Evolutionary conservation across 2,888 invertebrate species (phyloP), one percentile per base, ranked within the genome.

Genomic region (Pammene aurita): DNA sequence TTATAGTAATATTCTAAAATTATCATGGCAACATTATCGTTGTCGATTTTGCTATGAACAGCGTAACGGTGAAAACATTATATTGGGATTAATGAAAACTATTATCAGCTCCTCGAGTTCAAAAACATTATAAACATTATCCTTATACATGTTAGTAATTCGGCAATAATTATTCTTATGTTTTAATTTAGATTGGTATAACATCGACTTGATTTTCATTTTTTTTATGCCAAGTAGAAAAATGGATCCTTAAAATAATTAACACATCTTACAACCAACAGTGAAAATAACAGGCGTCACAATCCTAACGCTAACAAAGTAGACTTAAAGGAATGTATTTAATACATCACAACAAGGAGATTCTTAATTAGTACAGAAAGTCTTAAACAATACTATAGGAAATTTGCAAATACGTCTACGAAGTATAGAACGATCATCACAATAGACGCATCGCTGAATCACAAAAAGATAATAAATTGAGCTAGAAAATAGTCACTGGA

Each of bases 261-360:
- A 62, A 62, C 41, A 26, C 38, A 18, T 41, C 56, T 63, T 41
- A 52, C 48, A 63, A 7, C 44, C 56, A 68, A 68, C 63, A 58
- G 52, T 50, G 10, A 16, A 67, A 50, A 42, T 62, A 69, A 54
- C 44, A 69, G 14, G 14, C 14, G 42, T 55, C 42, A 35, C 34
- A 54, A 34, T 58, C 26, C 18, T 67, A 67, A 70, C 10, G 35
- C 26, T 67, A 67, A 70, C 50, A 62, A 50, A 42, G 52, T 50
- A 38, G 14, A 18, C 41, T 18, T 35, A 66, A 78, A 77, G 78
- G 79, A 81, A 81, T 82, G 82, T 82, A 83, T 82, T 82, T 80
- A 46, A 83, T 84, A 84, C 83, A 83, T 77, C 72, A 78, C 76
- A 78, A 77, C 66, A 76, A 76, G 72, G 72, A 79, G 75, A 79